Base-by-base conservation (phyloP, 92 coral and sea anemone species). In the Porites divaricata region DNA sequence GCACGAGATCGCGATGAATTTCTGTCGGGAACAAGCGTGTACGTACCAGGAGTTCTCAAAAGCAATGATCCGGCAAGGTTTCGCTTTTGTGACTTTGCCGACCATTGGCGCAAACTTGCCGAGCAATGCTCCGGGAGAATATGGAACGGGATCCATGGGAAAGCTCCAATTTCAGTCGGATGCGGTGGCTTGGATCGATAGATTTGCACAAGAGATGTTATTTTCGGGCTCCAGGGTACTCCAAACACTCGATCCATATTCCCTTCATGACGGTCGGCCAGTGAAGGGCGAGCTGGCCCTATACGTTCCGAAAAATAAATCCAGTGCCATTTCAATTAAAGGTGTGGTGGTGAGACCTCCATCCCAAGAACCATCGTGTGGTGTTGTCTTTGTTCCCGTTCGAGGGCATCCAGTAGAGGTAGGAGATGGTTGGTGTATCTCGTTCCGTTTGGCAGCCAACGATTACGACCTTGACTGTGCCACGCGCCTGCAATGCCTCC, bases 111-210 rank as follows among this genome's bases (percentile, higher is more conserved):
- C 48, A 20, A 23, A 73, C 13, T 35, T 8, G 6, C 63, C 77
- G 17, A 8, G 35, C 52, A 49, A 49, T 8, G 5, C 13, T 8
- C 77, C 77, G 2, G 77, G 77, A 1, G 15, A 51, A 9, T 73
- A 73, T 6, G 77, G 77, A 6, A 15, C 4, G 26, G 77, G 77
- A 0, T 50, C 45, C 35, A 52, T 49, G 28, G 77, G 77, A 21
- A 54, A 8, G 77, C 11, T 73, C 12, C 77, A 73, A 63, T 73
- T 73, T 54, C 61, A 73, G 21, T 73, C 77, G 14, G 16, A 8
- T 3, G 28, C 35, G 13, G 63, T 73, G 15, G 24, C 61, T 4
- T 73, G 77, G 77, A 51, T 73, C 28, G 61, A 73, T 13, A 48
- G 63, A 4, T 50, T 26, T 28, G 52, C 74, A 0, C 51, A 28